Evolutionary conservation across 2,113 vertebrate genomes (phyloP).

Genomic region (Takifugu bimaculatus): DNA sequence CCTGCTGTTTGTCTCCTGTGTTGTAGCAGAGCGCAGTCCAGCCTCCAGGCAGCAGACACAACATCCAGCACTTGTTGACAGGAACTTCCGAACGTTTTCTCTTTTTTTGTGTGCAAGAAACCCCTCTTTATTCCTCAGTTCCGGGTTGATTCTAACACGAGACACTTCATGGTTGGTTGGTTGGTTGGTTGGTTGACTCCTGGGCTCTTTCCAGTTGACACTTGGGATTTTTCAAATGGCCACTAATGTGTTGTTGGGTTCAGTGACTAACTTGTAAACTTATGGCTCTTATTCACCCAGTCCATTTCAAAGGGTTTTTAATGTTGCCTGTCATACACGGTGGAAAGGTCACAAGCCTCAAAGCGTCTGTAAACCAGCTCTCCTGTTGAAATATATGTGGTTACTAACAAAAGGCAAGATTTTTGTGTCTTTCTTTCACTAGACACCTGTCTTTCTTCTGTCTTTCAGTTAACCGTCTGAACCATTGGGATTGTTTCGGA

Average conservation of each 20-base stretch:
- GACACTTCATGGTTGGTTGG: constrained; percentile 50
- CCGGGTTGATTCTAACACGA: constrained; percentile 60
- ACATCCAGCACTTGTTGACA: constrained; percentile 81
- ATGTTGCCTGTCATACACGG: constrained; percentile 21
- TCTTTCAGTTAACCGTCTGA: constrained; percentile 90
- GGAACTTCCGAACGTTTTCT: constrained; percentile 59
- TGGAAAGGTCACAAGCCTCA: constrained; percentile 19
- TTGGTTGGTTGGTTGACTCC: constrained; percentile 24
- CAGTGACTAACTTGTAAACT: constrained; percentile 44
- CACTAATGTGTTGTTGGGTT: constrained; percentile 56
- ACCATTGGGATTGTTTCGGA: constrained; percentile 75
- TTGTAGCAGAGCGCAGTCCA: constrained; percentile 77
- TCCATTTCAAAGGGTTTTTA: constrained; percentile 23
- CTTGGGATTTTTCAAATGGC: constrained; percentile 54
- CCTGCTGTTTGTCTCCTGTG: constrained; percentile 75
- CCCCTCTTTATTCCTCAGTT: constrained; percentile 32
- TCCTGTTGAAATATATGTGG: constrained; percentile 31
- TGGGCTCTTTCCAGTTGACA: constrained; percentile 50
- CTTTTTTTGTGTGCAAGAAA: constrained; percentile 23
- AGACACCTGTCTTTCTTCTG: constrained; percentile 64
- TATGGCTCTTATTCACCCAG: constrained; percentile 15
- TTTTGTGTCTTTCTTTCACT: constrained; percentile 54
- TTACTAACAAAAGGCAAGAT: constrained; percentile 55
- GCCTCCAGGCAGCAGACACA: constrained; percentile 75
- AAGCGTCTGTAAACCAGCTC: constrained; percentile 28